Base-by-base conservation (phyloP, 2,888 invertebrate genomes). In the Sarcophaga carnaria region DNA sequence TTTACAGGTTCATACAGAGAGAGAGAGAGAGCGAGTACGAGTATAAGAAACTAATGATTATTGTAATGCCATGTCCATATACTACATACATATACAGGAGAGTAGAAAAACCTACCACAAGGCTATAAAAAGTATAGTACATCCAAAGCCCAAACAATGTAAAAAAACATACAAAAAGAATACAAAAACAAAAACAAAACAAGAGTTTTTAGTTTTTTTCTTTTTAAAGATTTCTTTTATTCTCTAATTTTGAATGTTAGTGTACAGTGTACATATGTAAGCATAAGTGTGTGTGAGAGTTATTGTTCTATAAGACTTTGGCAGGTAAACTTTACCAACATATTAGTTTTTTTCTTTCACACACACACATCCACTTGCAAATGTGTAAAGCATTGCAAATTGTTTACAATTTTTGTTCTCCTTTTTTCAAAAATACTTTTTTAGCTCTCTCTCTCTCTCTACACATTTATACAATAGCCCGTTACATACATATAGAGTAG, bases 1-100 rank as follows among this genome's bases (percentile, higher is more conserved):
- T 14, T 14, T 59, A 60, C 60, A 69, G 45, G 12, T 37, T 37
- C 37, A 37, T 37, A 8, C 37, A 37, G 10, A 37, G 10, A 10
- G 2, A 10, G 6, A 37, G 6, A 37, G 37, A 37, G 37, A 20
- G 64, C 27, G 6, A 14, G 12, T 27, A 11, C 12, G 27, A 27
- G 25, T 49, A 4, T 45, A 14, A 37, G 62, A 78, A 83, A 83
- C 72, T 79, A 79, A 83, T 83, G 67, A 79, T 83, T 72, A 79
- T 83, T 79, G 79, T 37, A 37, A 37, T 37, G 37, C 37, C 37
- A 37, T 67, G 66, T 67, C 37, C 37, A 10, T 54, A 2, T 54
- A 2, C 54, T 14, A 14, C 2, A 54, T 54, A 54, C 12, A 17
- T 54, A 4, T 14, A 49, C 49, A 49, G 49, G 49, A 54, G 54